A percentile compares a stretch with the other conserved stretches of the same genome.
Evolutionary conservation across 1,140 invertebrate species (phyloP).

Genomic region (Solen grandis): DNA sequence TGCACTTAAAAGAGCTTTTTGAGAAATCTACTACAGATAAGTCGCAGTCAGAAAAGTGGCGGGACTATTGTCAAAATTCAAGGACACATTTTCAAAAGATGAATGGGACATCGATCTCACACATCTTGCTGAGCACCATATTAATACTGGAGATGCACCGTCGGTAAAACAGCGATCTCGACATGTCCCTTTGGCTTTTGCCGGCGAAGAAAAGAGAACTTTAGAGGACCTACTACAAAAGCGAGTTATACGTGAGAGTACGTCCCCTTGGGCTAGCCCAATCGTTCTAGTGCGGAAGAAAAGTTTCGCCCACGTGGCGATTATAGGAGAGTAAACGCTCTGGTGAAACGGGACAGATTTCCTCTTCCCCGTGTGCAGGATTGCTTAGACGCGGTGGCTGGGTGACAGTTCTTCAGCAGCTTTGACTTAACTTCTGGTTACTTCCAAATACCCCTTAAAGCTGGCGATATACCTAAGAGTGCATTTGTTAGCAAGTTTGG

Average conservation of each 20-base stretch:
- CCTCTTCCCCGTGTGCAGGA: constrained; percentile 9
- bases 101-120: constrained; percentile 21
- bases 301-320: constrained; percentile 20
- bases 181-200: constrained; percentile 3
- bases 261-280: constrained; percentile 15
- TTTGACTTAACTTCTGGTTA: too few relatives aligned
- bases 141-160: constrained; percentile 3
- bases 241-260: constrained; percentile 10
- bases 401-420: too few relatives aligned
- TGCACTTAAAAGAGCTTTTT: background rate
- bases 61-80: background rate
- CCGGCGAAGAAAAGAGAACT: constrained; percentile 10
- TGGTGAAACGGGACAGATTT: constrained; percentile 24
- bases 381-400: too few relatives aligned
- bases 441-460: too few relatives aligned
- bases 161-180: constrained; percentile 5
- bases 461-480: too few relatives aligned
- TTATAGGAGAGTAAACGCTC: constrained; percentile 11
- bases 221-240: constrained; percentile 29
- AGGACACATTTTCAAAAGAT: background rate
- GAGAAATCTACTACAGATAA: background rate
- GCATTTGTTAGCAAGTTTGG: too few relatives aligned
- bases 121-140: constrained; percentile 3
- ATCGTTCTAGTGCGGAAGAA: constrained; percentile 31
- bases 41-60: background rate